Evolutionary conservation across 2,888 invertebrate genomes (phyloP), one percentile per base, ranked within the genome.

Genomic region (Ennomos quercinarius): DNA sequence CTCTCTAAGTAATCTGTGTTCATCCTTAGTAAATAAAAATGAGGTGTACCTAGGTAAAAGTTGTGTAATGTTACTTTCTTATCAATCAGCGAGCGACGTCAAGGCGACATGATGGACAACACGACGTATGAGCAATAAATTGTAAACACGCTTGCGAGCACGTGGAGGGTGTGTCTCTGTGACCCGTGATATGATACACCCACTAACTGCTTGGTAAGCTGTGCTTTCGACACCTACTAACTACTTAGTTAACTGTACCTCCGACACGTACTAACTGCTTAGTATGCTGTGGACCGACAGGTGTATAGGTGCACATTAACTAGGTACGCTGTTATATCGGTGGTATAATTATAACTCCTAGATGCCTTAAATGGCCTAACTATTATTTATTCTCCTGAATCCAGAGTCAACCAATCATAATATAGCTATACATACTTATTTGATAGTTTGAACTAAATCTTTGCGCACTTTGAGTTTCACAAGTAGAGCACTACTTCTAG

Each of bases 101-200:
- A 57, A 50, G 49, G 49, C 41, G 45, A 35, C 45, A 41, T 39
- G 8, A 40, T 51, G 44, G 44, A 35, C 34, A 43, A 50, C 45
- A 57, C 39, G 41, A 41, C 45, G 51, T 45, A 17, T 36, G 45
- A 46, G 46, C 41, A 46, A 39, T 39, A 41, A 17, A 27, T 10
- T 10, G 35, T 39, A 57, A 36, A 51, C 46, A 17, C 27, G 34
- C 34, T 27, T 27, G 5, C 10, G 9, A 35, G 40, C 62, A 61
- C 61, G 57, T 56, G 63, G 58, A 17, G 64, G 66, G 64, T 58
- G 68, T 66, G 68, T 46, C 66, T 48, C 57, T 51, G 41, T 66
- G 63, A 66, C 57, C 65, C 65, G 51, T 62, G 59, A 55, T 57
- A 50, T 62, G 59, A 55, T 57, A 50, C 17, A 12, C 13, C 5